Base-by-base conservation (phyloP, 2,888 invertebrate genomes). In the Rhorus exstirpatorius region DNA sequence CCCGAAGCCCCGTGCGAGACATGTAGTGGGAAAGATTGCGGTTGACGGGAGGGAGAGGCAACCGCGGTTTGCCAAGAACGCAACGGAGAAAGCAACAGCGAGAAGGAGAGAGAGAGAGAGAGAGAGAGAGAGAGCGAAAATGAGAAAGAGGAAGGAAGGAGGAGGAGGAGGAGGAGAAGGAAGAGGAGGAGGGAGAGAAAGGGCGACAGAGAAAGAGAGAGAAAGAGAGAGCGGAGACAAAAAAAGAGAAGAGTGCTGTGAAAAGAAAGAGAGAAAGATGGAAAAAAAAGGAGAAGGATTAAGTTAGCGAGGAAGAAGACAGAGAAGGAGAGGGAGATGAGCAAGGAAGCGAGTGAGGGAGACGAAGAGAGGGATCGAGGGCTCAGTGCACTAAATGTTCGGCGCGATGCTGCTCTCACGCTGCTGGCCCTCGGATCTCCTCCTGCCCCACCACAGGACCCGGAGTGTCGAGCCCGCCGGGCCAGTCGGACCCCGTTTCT, bases 331-430 rank as follows among this genome's bases (percentile, higher is more conserved):
- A 81, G 77, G 44, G 71, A 67, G 74, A 63, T 38, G 75, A 49
- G 38, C 53, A 51, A 79, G 60, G 49, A 83, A 83, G 78, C 68
- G 68, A 81, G 78, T 72, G 60, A 38, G 55, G 68, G 61, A 63
- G 72, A 58, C 76, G 61, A 72, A 79, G 81, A 75, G 82, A 81
- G 61, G 78, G 72, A 83, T 82, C 81, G 85, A 87, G 89, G 86
- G 88, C 87, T 86, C 87, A 86, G 86, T 83, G 90, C 87, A 89
- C 89, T 90, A 90, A 90, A 90, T 90, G 90, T 88, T 89, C 86
- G 85, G 84, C 80, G 86, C 87, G 87, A 88, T 87, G 86, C 85
- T 89, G 89, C 85, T 88, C 89, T 88, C 89, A 87, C 87, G 86
- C 85, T 88, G 87, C 86, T 83, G 74, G 81, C 74, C 81, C 74